Evolutionary conservation across 2,888 invertebrate genomes (phyloP).

Genomic region (Furcula furcula): DNA sequence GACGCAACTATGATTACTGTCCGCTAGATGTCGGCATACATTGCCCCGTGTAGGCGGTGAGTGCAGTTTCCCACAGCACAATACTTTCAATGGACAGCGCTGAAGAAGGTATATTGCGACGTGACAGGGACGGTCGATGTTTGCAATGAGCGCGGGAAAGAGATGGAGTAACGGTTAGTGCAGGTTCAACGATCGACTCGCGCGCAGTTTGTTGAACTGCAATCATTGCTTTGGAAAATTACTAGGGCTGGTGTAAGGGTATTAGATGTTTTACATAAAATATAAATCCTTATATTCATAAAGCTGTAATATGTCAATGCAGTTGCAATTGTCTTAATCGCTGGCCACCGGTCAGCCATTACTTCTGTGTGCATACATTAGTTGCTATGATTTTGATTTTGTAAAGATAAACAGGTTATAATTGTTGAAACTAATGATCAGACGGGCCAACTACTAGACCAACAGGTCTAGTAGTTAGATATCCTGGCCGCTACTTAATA

Average conservation of each 20-base stretch:
- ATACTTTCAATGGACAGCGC: constrained; percentile 55
- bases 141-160: constrained; percentile 40
- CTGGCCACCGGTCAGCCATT: too few relatives aligned
- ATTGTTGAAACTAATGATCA: too few relatives aligned
- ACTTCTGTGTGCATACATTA: too few relatives aligned
- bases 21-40: constrained; percentile 33
- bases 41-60: constrained; percentile 29
- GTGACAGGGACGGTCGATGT: constrained; percentile 43
- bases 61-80: constrained; percentile 45
- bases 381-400: too few relatives aligned
- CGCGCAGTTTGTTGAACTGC: constrained; percentile 80
- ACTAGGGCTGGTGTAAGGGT: constrained; percentile 53
- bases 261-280: constrained; percentile 4
- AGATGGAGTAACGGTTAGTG: constrained; percentile 60
- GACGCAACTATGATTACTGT: constrained; percentile 34
- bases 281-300: too few relatives aligned
- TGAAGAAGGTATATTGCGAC: constrained; percentile 52
- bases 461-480: too few relatives aligned
- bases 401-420: too few relatives aligned
- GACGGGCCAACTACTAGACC: too few relatives aligned
- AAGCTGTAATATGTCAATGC: too few relatives aligned
- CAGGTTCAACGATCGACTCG: constrained; percentile 78
- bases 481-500: too few relatives aligned
- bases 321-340: too few relatives aligned
- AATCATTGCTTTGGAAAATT: constrained; percentile 76